These are phyloP conservation scores for Heterocephalus glaber DNA, from an alignment of 2,113 vertebrate species.

Conservation along the genomic window DNA sequence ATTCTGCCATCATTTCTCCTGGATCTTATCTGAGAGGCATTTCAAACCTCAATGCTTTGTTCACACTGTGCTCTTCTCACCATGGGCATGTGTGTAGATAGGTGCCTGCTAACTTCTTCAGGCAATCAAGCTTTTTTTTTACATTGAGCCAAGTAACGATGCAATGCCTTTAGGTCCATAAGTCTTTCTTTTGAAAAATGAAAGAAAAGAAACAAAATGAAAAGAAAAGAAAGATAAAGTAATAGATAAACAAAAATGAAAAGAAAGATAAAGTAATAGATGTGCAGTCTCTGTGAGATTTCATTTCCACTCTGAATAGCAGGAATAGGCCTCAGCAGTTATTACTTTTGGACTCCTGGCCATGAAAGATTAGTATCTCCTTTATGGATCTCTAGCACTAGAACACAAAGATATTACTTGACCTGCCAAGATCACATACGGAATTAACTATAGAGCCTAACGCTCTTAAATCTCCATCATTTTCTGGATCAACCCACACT, in stretches of 20 bases:
- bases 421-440: not conserved
- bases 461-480: not conserved
- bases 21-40: not conserved
- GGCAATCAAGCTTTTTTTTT: not conserved
- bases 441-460: not conserved
- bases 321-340: constrained; percentile 1
- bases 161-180: not conserved
- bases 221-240: not conserved
- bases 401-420: constrained; percentile 2
- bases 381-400: not conserved
- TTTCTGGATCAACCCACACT: not conserved
- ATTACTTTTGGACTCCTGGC: not conserved
- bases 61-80: not conserved
- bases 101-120: not conserved
- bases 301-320: constrained; percentile 4
- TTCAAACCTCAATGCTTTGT: not conserved
- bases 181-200: not conserved
- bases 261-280: not conserved
- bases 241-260: not conserved
- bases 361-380: not conserved
- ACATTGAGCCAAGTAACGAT: not conserved
- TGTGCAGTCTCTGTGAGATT: not conserved
- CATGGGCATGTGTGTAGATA: not conserved
- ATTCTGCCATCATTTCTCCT: not conserved
- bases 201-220: not conserved